These are phyloP conservation scores for Cataglyphis hispanica DNA, from an alignment of 1,140 invertebrate species.

Conservation along the genomic window DNA sequence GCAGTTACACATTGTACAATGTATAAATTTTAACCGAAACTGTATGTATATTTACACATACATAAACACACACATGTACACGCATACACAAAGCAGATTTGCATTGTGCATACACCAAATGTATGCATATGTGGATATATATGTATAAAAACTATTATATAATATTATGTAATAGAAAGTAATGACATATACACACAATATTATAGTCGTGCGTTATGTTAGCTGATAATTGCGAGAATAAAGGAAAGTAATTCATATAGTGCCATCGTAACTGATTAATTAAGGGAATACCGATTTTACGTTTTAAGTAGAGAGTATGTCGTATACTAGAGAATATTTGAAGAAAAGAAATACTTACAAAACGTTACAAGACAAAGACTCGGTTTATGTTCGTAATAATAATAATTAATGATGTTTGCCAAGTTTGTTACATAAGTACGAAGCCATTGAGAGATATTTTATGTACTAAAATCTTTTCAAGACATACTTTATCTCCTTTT, in stretches of 20 bases:
- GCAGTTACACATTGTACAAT: constrained; percentile 76
- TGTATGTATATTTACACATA: constrained; percentile 59
- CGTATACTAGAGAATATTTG: constrained; percentile 68
- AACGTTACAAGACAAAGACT: constrained; percentile 76
- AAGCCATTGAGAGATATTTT: constrained; percentile 67
- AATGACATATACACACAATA: constrained; percentile 75
- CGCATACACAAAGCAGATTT: constrained; percentile 55
- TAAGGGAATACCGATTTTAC: constrained; percentile 75
- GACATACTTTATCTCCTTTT: constrained; percentile 61
- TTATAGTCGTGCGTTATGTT: constrained; percentile 79
- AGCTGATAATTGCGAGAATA: constrained; percentile 74
- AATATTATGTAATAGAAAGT: constrained; percentile 70
- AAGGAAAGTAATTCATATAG: constrained; percentile 83
- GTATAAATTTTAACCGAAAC: constrained; percentile 73
- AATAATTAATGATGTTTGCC: constrained; percentile 75
- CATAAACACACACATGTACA: constrained; percentile 39
- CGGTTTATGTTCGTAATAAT: constrained; percentile 76
- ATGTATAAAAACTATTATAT: constrained; percentile 77
- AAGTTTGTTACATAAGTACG: constrained; percentile 73
- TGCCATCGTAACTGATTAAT: constrained; percentile 85
- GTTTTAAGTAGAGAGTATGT: constrained; percentile 72
- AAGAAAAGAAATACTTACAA: constrained; percentile 68
- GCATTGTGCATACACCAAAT: constrained; percentile 70
- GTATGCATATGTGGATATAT: constrained; percentile 79
- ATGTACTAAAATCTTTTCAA: constrained; percentile 61